Conservation (phyloP, 2,888 invertebrate genomes). For the Dexiosoma caninum region DNA sequence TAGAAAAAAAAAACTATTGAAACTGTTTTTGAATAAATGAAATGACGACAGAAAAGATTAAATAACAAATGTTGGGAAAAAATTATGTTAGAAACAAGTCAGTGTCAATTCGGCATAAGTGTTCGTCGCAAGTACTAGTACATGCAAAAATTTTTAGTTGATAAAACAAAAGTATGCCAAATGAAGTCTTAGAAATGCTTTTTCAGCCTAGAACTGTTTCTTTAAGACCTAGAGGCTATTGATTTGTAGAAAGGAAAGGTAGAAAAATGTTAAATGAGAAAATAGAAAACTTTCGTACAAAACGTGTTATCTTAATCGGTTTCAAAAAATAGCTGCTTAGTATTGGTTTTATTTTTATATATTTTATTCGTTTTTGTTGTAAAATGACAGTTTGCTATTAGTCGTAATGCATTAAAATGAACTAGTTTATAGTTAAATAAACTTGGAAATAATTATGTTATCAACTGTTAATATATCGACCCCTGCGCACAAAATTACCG, state of each 20-base stretch:
- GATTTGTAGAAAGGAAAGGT: slow-evolving; percentile 18
- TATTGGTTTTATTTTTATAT: too few relatives aligned
- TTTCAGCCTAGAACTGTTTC: slow-evolving; percentile 45
- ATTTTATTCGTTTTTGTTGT: too few relatives aligned
- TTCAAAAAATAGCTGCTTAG: too few relatives aligned
- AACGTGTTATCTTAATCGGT: too few relatives aligned
- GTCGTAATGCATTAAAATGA: too few relatives aligned
- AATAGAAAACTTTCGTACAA: background rate
- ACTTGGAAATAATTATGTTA: too few relatives aligned
- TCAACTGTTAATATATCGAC: too few relatives aligned
- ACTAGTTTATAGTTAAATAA: too few relatives aligned
- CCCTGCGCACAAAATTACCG: too few relatives aligned
- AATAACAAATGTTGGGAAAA: slow-evolving; percentile 11
- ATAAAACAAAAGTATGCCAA: slow-evolving; percentile 64
- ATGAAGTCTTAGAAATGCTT: slow-evolving; percentile 65
- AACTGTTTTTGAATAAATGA: background rate
- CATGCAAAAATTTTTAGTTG: background rate
- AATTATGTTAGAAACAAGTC: slow-evolving; percentile 42
- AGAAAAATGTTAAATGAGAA: background rate
- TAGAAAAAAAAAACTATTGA: background rate
- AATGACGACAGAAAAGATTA: slow-evolving; percentile 4
- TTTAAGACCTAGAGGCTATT: slow-evolving; percentile 20
- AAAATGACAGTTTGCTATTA: too few relatives aligned
- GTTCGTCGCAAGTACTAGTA: background rate
- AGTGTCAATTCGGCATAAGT: slow-evolving; percentile 43